A percentile compares a stretch with the other conserved stretches of the same genome.
These are phyloP conservation scores for Xestia ashworthii DNA, from an alignment of 2,888 invertebrate species.

Conservation along the genomic window DNA sequence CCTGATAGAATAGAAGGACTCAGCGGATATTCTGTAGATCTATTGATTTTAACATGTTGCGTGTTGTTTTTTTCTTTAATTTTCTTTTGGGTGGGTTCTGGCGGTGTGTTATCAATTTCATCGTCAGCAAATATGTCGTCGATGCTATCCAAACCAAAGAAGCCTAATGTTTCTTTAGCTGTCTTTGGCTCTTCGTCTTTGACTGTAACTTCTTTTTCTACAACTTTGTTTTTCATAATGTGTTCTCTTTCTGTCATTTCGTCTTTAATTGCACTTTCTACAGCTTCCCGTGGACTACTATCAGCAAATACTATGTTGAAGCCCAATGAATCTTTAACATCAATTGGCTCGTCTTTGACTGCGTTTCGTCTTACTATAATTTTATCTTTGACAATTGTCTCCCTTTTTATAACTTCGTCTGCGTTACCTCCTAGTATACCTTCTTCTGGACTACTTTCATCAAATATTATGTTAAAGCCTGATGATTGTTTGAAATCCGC, in stretches of 20 bases:
- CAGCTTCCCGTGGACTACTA: constrained; percentile 2
- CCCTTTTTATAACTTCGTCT: constrained; percentile 10
- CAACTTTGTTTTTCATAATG: constrained; percentile 23
- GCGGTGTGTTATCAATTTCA: constrained; percentile 74
- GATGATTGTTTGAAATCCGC: constrained; percentile 13
- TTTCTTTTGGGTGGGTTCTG: constrained; percentile 45
- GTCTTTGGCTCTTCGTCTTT: constrained; percentile 67
- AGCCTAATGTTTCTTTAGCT: constrained; percentile 66
- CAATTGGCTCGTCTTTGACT: constrained; percentile 47
- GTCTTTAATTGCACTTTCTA: neutral
- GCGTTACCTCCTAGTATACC: constrained; percentile 24
- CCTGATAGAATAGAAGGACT: constrained; percentile 87
- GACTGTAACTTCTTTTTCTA: constrained; percentile 16
- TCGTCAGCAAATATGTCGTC: constrained; percentile 85
- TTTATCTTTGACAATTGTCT: constrained; percentile 15
- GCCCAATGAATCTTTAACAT: neutral
- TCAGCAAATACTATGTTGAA: constrained; percentile 29
- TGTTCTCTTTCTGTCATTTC: neutral
- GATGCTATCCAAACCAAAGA: constrained; percentile 79
- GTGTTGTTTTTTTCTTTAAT: constrained; percentile 29
- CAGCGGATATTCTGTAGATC: constrained; percentile 61
- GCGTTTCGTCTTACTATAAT: constrained; percentile 39
- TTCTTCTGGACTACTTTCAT: constrained; percentile 45
- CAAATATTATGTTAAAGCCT: constrained; percentile 19
- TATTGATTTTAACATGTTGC: constrained; percentile 39